Base-by-base conservation (phyloP, 2,797 vertebrate genomes). In the Centropyge bicolor region DNA sequence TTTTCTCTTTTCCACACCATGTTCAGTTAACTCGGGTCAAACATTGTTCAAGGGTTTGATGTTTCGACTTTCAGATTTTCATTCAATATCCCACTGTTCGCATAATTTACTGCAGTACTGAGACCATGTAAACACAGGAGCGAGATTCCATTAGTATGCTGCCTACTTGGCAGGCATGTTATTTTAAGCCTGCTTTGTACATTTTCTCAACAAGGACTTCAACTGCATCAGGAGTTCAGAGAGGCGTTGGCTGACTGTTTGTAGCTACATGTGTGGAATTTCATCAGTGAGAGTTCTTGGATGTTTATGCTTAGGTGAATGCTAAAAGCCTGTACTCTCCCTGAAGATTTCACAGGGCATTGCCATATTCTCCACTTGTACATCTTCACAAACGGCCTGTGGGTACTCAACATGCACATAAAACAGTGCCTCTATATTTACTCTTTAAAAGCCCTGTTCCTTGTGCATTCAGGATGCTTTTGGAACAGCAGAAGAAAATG, bases 351-450 rank as follows among this genome's bases (percentile, higher is more conserved):
- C 54, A n/a, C 70, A 75, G 80, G 75, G 75, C 76, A 63, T 70
- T 56, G 76, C 79, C 70, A 76, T 85, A 80, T 87, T 89, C 85
- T 85, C 51, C 77, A 9, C 65, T 13, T 80, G 78, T 77, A 76
- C 82, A 81, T 89, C 84, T 75, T 72, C 70, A 64, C 74, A 81
- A 74, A 72, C 52, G 48, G 78, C 89, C 80, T 62, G 69, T 12
- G 56, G 85, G 76, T 80, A 64, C 84, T 89, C 80, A n/a, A 54
- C 85, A 76, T 85, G 70, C 80, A 87, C 78, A 86, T 78, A 83
- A 83, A 82, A 69, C 76, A 5, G 3, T 65, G 76, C 63, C 73
- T 88, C 92, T 94, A 91, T 92, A 93, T 94, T 94, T 93, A 93
- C 86, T 78, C 82, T 89, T 91, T 93, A 93, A 94, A 94, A 93